Evolutionary conservation across 2,888 invertebrate genomes (phyloP).

Genomic region (Andrena flavipes): DNA sequence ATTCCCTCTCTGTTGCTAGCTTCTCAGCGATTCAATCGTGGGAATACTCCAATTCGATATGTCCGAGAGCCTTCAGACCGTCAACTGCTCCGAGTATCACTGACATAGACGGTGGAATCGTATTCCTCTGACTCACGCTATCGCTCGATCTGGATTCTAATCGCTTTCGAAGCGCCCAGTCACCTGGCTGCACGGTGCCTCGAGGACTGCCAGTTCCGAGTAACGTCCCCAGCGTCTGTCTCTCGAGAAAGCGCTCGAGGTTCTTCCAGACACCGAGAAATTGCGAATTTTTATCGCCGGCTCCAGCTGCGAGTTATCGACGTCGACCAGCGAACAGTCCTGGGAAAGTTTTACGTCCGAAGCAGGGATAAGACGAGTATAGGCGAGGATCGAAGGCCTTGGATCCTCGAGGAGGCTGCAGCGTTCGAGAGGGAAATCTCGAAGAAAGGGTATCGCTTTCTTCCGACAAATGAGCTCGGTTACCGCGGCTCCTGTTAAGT

Average conservation of each 20-base stretch:
- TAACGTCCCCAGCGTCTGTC: background rate
- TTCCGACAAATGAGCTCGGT: background rate
- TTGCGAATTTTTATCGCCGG: background rate
- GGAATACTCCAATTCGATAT: background rate
- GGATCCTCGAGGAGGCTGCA: no score
- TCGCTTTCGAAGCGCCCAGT: background rate
- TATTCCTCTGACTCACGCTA: background rate
- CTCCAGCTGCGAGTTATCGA: background rate
- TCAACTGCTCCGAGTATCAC: background rate
- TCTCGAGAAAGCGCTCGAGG: background rate
- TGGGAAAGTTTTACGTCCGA: background rate
- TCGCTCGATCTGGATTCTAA: background rate
- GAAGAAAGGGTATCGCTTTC: background rate
- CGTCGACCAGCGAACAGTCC: background rate
- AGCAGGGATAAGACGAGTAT: background rate
- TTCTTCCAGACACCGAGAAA: background rate
- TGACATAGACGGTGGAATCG: background rate
- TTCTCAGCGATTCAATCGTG: background rate
- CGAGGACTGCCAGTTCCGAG: background rate
- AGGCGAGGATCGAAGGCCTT: background rate
- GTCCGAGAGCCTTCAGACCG: background rate
- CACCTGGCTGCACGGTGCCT: background rate
- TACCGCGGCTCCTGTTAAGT: background rate
- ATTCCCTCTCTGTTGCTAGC: background rate
- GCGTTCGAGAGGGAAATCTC: background rate